Evolutionary conservation across 2,888 invertebrate species (phyloP).

Genomic region (Papilio demoleus): DNA sequence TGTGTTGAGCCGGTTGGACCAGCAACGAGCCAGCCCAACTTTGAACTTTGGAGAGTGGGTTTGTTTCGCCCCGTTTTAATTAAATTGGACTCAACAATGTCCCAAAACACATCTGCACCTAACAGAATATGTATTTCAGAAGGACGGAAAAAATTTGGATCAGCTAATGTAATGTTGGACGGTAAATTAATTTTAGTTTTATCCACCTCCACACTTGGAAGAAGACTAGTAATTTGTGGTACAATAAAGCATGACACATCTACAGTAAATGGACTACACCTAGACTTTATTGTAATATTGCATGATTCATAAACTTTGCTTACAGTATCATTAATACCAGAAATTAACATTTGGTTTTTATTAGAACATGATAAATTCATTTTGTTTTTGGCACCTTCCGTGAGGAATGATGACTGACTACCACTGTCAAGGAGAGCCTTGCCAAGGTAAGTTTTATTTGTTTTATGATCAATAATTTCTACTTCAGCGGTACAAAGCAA

Average conservation of each 20-base stretch:
- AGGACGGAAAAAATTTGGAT: conserved; percentile 42
- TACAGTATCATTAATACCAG: background rate
- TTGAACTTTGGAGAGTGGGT: conserved; percentile 39
- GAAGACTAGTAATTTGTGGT: background rate
- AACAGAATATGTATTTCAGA: conserved; percentile 42
- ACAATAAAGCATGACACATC: background rate
- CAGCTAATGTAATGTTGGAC: conserved; percentile 39
- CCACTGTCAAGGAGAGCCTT: background rate
- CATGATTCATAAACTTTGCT: background rate
- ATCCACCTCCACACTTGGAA: background rate
- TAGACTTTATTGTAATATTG: background rate
- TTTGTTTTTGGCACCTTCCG: background rate
- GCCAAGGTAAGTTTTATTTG: background rate
- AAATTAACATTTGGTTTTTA: conserved; percentile 3
- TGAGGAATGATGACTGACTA: background rate
- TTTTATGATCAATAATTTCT: background rate
- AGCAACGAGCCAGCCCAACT: conserved; percentile 42
- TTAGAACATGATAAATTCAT: background rate
- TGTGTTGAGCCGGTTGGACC: conserved; percentile 31
- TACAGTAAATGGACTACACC: background rate
- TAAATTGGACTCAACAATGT: conserved; percentile 32
- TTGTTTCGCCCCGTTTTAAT: conserved; percentile 40
- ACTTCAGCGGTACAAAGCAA: background rate
- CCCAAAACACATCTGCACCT: conserved; percentile 44
- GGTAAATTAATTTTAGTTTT: background rate